Evolutionary conservation across 2,888 invertebrate species (phyloP).

Genomic region (Aphodius sticticus): DNA sequence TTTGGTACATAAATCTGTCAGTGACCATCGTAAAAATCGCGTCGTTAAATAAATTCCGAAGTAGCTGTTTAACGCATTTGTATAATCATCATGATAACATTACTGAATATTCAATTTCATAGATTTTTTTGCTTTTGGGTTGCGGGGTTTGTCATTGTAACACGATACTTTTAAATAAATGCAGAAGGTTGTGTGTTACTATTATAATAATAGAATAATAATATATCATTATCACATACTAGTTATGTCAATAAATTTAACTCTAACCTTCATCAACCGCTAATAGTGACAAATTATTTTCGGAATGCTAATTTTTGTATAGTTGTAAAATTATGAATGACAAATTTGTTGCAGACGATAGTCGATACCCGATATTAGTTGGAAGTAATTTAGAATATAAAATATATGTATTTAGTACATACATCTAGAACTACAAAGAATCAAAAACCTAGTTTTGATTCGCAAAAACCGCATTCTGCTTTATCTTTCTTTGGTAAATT

Average conservation of each 20-base stretch:
- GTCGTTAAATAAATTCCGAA: background rate
- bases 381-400: no score
- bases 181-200: no score
- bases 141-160: no score
- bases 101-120: background rate
- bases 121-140: background rate
- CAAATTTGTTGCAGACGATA: background rate
- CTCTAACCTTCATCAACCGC: background rate
- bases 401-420: no score
- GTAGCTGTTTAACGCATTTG: background rate
- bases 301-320: background rate
- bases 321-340: background rate
- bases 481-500: background rate
- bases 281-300: background rate
- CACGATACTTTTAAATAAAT: no score
- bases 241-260: background rate
- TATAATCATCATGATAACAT: background rate
- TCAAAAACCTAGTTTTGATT: no score
- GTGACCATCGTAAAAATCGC: background rate
- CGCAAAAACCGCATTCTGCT: no score
- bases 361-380: no score
- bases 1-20: constrained; percentile 4
- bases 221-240: background rate
- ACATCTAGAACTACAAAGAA: no score
- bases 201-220: background rate